Percentiles rank a stretch among this genome's conserved stretches.
Evolutionary conservation across 2,888 invertebrate genomes (phyloP).

Genomic region (Hydrotaea diabolus): DNA sequence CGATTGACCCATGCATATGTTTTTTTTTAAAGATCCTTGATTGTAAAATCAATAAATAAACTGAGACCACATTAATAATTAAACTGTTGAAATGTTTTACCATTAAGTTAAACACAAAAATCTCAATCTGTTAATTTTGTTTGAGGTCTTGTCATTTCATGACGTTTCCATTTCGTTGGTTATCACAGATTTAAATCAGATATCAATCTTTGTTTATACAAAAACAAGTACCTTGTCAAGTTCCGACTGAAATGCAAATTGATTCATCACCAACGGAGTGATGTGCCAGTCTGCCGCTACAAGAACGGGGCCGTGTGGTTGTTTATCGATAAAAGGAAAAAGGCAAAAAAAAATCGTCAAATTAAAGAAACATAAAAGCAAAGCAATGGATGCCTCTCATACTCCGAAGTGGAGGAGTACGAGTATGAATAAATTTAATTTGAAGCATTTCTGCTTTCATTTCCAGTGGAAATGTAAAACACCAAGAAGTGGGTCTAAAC

Average conservation of each 20-base stretch:
- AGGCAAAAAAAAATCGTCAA: not conserved
- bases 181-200: constrained; percentile 26
- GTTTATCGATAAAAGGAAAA: not conserved
- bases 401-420: not conserved
- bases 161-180: not conserved
- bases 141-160: constrained; percentile 23
- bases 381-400: not conserved
- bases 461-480: constrained; percentile 9
- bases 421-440: constrained; percentile 38
- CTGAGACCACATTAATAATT: no score
- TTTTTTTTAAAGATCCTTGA: no score
- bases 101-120: not conserved
- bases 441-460: not conserved
- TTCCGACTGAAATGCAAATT: constrained; percentile 20
- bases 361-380: constrained; percentile 10
- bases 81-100: not conserved
- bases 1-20: no score
- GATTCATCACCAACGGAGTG: constrained; percentile 4
- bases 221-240: constrained; percentile 12
- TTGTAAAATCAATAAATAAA: no score
- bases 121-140: constrained; percentile 26
- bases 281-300: not conserved
- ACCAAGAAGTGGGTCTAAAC: not conserved
- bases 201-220: constrained; percentile 24
- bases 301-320: not conserved